phyloP scores from a whole-genome alignment of 2,888 invertebrate genomes.

The Amiota minor region DNA sequence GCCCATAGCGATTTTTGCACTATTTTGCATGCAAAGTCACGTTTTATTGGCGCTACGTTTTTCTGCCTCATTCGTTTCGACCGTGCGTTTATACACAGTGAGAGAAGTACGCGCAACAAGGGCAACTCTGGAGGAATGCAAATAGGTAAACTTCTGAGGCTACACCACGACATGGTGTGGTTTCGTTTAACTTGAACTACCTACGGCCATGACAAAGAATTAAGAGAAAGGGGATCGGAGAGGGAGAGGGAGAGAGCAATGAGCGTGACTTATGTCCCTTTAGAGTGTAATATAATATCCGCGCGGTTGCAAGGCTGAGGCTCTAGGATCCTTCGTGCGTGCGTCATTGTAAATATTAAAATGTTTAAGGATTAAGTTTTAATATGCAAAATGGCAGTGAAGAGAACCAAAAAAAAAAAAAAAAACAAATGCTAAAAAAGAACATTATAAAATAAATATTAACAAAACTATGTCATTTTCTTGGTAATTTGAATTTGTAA shows the following conservation, averaged over 20 bases:
- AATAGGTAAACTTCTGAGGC: too few species aligned
- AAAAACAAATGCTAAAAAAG: not conserved
- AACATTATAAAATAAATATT: too few species aligned
- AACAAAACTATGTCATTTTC: too few species aligned
- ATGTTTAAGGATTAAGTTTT: conserved; percentile 62
- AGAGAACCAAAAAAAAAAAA: not conserved
- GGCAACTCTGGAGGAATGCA: too few species aligned
- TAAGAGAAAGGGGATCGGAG: too few species aligned
- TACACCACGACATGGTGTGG: not conserved
- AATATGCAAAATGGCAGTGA: conserved; percentile 47
- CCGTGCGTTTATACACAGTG: not conserved
- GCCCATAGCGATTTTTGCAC: conserved; percentile 28
- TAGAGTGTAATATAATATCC: not conserved
- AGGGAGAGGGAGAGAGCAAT: too few species aligned
- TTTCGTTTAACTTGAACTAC: conserved; percentile 17
- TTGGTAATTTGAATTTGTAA: too few species aligned
- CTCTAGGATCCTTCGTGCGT: not conserved
- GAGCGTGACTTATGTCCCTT: not conserved
- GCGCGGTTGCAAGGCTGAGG: not conserved
- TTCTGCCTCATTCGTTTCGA: conserved; percentile 27
- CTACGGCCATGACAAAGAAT: conserved; percentile 42
- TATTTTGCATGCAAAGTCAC: conserved; percentile 67
- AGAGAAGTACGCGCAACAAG: too few species aligned
- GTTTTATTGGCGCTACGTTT: conserved; percentile 54
- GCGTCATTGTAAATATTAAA: conserved; percentile 56